Evolutionary conservation across 2,888 invertebrate species (phyloP), one percentile per base, ranked within the genome.

Genomic region (Cybosia mesomella): DNA sequence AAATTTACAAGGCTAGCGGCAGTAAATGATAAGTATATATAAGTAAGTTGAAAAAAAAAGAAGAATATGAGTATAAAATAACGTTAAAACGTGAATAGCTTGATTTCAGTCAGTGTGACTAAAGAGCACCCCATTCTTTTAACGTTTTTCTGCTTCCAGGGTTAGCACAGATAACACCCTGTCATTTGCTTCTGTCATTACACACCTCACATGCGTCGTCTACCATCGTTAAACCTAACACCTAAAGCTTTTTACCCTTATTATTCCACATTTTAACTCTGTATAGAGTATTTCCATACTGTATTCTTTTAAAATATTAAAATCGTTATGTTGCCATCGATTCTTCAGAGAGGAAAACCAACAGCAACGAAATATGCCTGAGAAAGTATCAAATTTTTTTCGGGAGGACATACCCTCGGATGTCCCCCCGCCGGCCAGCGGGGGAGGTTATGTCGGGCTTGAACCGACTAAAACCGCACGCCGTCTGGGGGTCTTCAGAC

Each of bases 101-200:
- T 43, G 43, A 18, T 43, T 43, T 43, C 18, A 43, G 55, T 55
- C 24, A 24, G 22, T 24, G 11, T 55, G 55, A 55, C 22, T 55
- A 24, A 55, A 55, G 55, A 55, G 24, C 24, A 24, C 11, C 55
- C 24, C 55, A 55, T 55, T 55, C 55, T 55, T 55, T 55, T 55
- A 24, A 55, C 24, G 55, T 55, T 15, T 55, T 55, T 22, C 24
- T 22, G 13, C 22, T 15, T 15, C 24, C 11, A 7, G 15, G 55
- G 55, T 22, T 24, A 24, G 22, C 55, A 11, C 4, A 55, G 55
- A 55, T 55, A 55, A 55, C 22, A 55, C 24, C 24, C 55, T 15
- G 55, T 7, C 55, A 55, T 55, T 55, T 55, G 24, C 24, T 55
- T 22, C 24, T 1, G 55, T 55, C 24, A 55, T 55, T 55, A 24